phyloP scores from a whole-genome alignment of 2,113 vertebrate species.

The Leptobrachium ailaonicum region DNA sequence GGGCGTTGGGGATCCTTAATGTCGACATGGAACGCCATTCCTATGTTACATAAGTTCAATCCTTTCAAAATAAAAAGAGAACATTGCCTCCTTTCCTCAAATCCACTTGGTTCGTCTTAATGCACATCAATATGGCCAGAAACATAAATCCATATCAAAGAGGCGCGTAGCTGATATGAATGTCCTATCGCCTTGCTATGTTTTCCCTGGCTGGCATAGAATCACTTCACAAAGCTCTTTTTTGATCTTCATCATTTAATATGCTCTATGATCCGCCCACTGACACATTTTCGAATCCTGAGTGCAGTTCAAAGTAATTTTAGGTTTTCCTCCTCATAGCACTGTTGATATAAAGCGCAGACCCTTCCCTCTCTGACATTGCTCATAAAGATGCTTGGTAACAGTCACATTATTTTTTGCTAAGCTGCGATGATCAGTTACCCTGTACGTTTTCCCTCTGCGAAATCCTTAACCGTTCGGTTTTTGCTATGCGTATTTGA shows the following conservation, averaged over 20 bases:
- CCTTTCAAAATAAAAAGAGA: too few relatives aligned
- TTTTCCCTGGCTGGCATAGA: constrained; percentile 4
- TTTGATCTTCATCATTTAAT: constrained; percentile 35
- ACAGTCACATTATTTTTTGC: neutral
- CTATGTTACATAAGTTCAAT: too few relatives aligned
- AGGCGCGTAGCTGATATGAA: too few relatives aligned
- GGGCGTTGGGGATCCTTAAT: too few relatives aligned
- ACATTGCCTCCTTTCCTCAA: too few relatives aligned
- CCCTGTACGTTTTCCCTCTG: neutral
- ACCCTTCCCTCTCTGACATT: neutral
- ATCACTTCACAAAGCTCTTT: constrained; percentile 9
- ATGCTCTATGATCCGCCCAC: constrained; percentile 28
- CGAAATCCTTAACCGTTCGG: neutral
- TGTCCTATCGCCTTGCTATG: too few relatives aligned
- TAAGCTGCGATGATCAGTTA: neutral
- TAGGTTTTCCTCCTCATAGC: neutral
- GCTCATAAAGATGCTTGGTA: neutral
- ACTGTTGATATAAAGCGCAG: neutral
- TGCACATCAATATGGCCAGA: too few relatives aligned
- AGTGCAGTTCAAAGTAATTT: constrained; percentile 20
- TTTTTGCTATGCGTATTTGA: constrained; percentile 9
- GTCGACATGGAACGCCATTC: too few relatives aligned
- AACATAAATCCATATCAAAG: too few relatives aligned
- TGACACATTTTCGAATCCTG: constrained; percentile 4
- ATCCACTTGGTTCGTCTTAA: too few relatives aligned